phyloP scores from a whole-genome alignment of 2,113 vertebrate genomes.

The Psephotus haematonotus region DNA sequence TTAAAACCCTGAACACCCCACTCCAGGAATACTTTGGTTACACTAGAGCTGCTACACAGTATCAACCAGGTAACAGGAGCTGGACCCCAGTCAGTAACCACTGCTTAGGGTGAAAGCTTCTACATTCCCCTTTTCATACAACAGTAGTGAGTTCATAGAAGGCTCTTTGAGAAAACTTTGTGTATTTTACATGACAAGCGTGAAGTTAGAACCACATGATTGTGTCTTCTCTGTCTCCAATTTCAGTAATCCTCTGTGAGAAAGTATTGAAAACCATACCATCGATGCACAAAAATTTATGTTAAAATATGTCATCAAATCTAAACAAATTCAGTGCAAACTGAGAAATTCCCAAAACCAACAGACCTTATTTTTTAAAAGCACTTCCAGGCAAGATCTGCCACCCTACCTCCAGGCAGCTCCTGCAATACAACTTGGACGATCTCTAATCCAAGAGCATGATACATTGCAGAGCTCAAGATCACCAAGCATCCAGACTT shows the following conservation, averaged over 20 bases:
- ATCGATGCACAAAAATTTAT: accelerated
- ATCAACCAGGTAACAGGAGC: not conserved
- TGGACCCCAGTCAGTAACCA: not conserved
- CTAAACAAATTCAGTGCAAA: not conserved
- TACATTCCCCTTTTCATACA: not conserved
- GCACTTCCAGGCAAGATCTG: not conserved
- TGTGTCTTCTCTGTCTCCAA: not conserved
- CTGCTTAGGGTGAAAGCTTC: not conserved
- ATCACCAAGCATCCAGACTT: not conserved
- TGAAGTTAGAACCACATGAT: not conserved
- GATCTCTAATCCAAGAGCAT: not conserved
- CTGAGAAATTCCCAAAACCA: not conserved
- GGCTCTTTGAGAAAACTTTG: not conserved
- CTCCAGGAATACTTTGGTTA: accelerated
- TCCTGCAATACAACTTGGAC: not conserved
- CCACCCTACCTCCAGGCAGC: not conserved
- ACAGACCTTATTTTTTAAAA: not conserved
- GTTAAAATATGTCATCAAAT: not conserved
- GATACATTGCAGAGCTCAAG: not conserved
- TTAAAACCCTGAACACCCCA: not conserved
- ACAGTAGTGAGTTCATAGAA: not conserved
- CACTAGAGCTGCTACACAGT: not conserved
- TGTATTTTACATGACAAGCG: accelerated
- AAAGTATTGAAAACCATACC: not conserved
- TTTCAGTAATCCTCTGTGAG: not conserved